Percentiles rank a stretch among this genome's conserved stretches.
These are phyloP conservation scores for Diogma glabrata DNA, from an alignment of 2,888 invertebrate species.

Conservation along the genomic window DNA sequence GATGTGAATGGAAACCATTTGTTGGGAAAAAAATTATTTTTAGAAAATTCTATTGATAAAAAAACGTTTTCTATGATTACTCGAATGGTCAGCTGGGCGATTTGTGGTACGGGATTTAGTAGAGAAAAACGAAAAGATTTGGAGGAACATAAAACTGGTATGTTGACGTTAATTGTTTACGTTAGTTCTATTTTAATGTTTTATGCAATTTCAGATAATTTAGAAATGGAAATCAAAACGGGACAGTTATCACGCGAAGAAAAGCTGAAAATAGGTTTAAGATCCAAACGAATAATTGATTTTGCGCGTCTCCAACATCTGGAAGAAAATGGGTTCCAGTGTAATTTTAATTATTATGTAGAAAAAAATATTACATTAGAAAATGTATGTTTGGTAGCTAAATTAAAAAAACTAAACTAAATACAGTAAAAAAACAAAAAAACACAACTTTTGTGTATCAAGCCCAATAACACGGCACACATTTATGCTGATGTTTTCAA, in stretches of 20 bases:
- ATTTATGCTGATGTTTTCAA: no score
- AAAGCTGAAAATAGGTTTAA: conserved; percentile 52
- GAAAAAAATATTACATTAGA: conserved; percentile 54
- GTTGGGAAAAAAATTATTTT: conserved; percentile 53
- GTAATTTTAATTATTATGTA: conserved; percentile 54
- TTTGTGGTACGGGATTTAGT: conserved; percentile 60
- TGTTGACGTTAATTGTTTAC: not conserved
- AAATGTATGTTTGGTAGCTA: conserved; percentile 62
- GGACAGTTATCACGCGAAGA: conserved; percentile 35
- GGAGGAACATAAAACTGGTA: conserved; percentile 15
- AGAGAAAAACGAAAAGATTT: conserved; percentile 36
- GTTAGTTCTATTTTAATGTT: no score
- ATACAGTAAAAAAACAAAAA: not conserved
- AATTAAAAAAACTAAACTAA: conserved; percentile 5
- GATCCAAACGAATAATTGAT: conserved; percentile 67
- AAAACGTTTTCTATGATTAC: conserved; percentile 63
- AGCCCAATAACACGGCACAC: no score
- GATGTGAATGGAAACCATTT: conserved; percentile 60
- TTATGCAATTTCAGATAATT: not conserved
- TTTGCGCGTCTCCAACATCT: conserved; percentile 58
- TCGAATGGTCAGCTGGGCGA: conserved; percentile 82
- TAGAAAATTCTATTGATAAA: conserved; percentile 41
- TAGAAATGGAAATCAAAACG: conserved; percentile 17
- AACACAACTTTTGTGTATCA: no score
- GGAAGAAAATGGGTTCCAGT: conserved; percentile 43